Conservation (phyloP, 2,113 vertebrate genomes). For the Austrofundulus limnaeus region DNA sequence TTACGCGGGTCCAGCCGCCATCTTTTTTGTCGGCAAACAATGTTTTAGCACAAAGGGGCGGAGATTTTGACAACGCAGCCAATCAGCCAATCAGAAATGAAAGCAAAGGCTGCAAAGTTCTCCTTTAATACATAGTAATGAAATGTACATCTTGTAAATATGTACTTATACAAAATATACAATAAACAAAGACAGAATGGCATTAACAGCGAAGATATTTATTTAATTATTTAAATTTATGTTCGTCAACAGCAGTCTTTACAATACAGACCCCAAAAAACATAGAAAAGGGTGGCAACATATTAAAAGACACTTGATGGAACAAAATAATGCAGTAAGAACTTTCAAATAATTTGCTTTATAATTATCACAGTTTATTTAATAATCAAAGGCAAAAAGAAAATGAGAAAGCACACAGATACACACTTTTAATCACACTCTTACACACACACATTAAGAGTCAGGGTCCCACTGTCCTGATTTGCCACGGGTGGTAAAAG, state of each 20-base stretch:
- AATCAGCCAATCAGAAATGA: conserved; percentile 45
- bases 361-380: conserved; percentile 6
- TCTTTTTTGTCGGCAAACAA: conserved; percentile 75
- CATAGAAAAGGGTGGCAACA: conserved; percentile 52
- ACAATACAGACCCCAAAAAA: conserved; percentile 34
- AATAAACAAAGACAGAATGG: background rate
- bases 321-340: conserved; percentile 28
- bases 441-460: conserved; percentile 3
- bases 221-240: conserved; percentile 58
- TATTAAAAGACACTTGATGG: conserved; percentile 30
- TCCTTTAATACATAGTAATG: background rate
- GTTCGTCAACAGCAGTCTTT: conserved; percentile 26
- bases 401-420: conserved; percentile 7
- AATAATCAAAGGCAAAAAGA: conserved; percentile 31
- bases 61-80: conserved; percentile 43
- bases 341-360: conserved; percentile 17
- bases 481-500: background rate
- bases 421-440: background rate
- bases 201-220: conserved; percentile 41
- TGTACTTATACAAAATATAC: background rate
- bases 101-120: background rate
- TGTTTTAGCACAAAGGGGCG: conserved; percentile 51
- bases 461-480: background rate
- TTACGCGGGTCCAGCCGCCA: conserved; percentile 80
- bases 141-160: background rate